Conservation (phyloP, 2,113 vertebrate genomes). For the Tachysurus fulvidraco region DNA sequence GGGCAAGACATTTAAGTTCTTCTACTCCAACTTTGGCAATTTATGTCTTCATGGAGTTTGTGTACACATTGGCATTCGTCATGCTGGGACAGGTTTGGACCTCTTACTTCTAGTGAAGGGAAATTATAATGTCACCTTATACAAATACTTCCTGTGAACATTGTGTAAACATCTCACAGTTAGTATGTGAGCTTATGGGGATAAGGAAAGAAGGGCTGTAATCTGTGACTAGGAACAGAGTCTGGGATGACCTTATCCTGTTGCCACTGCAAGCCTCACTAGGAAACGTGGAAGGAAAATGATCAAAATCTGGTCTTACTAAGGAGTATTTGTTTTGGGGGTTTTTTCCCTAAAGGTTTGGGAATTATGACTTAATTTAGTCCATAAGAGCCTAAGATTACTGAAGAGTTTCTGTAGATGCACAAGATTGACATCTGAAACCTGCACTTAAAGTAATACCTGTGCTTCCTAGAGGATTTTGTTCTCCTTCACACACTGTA, state of each 20-base stretch:
- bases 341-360: too few relatives aligned
- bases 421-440: not conserved
- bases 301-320: not conserved
- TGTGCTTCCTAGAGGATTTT: not conserved
- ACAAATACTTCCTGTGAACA: too few relatives aligned
- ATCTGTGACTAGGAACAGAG: not conserved
- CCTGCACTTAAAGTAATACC: not conserved
- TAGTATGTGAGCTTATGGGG: not conserved
- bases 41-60: not conserved
- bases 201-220: not conserved
- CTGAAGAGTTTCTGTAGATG: not conserved
- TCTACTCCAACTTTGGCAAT: not conserved
- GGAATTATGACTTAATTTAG: not conserved
- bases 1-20: not conserved
- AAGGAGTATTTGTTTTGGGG: too few relatives aligned
- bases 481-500: not conserved
- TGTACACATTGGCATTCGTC: not conserved
- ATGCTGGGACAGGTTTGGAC: not conserved
- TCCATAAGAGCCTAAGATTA: not conserved
- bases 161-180: not conserved
- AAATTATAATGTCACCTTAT: too few relatives aligned
- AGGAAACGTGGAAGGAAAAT: not conserved
- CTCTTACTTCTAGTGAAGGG: not conserved
- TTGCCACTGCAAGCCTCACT: not conserved
- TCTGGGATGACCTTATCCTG: not conserved